Conservation (phyloP, 2,888 invertebrate genomes). For the Gasteruption jaculator region DNA sequence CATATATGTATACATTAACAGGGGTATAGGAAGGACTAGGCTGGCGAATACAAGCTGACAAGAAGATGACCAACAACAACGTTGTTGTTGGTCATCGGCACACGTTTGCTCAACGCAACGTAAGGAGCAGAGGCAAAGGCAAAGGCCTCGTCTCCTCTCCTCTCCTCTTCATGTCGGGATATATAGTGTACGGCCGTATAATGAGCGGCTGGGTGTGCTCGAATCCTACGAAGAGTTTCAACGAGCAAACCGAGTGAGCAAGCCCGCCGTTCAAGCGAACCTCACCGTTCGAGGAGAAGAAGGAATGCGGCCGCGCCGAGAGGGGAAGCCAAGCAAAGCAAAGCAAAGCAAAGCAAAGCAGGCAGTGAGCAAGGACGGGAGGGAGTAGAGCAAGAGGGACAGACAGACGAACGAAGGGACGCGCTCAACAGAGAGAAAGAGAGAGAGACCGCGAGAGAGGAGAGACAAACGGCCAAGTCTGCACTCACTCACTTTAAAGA, state of each 20-base stretch:
- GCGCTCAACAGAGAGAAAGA: conserved; percentile 7
- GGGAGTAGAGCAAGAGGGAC: conserved; percentile 19
- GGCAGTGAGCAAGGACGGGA: conserved; percentile 1
- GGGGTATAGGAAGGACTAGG: no score
- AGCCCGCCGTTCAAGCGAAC: conserved; percentile 25
- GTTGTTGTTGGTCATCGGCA: background rate
- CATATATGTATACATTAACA: no score
- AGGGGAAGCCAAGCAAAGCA: conserved; percentile 14
- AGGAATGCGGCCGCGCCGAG: conserved; percentile 54
- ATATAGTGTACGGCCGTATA: conserved; percentile 12
- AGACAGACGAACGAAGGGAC: conserved; percentile 15
- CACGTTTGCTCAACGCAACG: background rate
- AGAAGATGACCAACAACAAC: no score
- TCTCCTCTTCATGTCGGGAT: no score
- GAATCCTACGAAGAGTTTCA: no score
- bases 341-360: conserved; percentile 2
- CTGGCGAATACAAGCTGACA: no score
- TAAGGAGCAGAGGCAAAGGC: background rate
- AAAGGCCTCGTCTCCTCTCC: background rate
- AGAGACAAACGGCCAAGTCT: background rate
- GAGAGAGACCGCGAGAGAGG: conserved; percentile 13
- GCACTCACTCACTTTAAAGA: background rate
- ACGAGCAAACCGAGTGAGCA: conserved; percentile 25
- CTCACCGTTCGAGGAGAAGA: conserved; percentile 53
- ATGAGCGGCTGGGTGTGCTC: conserved; percentile 9